Evolutionary conservation across 2,797 vertebrate genomes (phyloP), one percentile per base, ranked within the genome.

Genomic region (Margarornis squamiger): DNA sequence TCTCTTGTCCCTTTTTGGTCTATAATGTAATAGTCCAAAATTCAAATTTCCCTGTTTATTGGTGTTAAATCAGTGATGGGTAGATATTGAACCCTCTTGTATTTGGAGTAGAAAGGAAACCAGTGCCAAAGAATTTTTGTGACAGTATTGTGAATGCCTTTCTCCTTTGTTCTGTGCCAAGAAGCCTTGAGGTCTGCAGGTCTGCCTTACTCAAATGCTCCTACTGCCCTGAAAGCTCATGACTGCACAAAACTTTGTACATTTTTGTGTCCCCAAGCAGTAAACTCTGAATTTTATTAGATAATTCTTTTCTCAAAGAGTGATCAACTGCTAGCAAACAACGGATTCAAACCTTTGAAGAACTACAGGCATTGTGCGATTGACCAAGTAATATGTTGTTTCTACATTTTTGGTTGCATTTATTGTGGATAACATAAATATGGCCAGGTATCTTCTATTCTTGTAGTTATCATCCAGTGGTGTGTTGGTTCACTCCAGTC

Each of bases 341-440:
- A 12, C 23, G 7, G 41, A 19, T 65, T 17, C 19, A 26, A 30
- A 5, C 5, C 61, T 17, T 46, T 48, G n/a, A 32, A 58, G 46
- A 70, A 3, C 9, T 61, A 34, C 32, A 29, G 51, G 12, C 4
- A 2, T 6, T 52, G 41, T 38, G 55, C 46, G 34, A 49, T 32
- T 66, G 32, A 14, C 36, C n/a, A 32, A 43, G 18, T 17, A 62
- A 15, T 8, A 6, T 5, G 9, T 34, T 9, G 20, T 15, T 36
- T 48, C 75, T 21, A 55, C 30, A 45, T 17, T 10, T 63, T 29
- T 34, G 24, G 12, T 70, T 84, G 43, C 8, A 1, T 39, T 67
- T 39, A 9, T 18, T 76, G 70, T 48, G 38, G 36, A 10, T 43
- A 20, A 2, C 6, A 6, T 2, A 26, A 76, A 34, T 0, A 0